Conservation (phyloP, 1,140 invertebrate species). For the Brachionus calyciflorus region DNA sequence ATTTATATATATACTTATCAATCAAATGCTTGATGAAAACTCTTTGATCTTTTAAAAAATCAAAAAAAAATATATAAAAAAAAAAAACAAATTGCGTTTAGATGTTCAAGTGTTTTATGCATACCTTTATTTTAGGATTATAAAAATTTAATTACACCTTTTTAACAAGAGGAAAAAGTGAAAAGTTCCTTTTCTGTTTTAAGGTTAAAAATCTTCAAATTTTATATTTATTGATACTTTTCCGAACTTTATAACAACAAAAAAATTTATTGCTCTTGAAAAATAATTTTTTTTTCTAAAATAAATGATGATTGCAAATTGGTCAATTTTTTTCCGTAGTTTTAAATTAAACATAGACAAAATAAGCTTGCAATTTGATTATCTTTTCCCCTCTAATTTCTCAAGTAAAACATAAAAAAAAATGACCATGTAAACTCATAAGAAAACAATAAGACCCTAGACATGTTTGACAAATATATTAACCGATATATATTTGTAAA, state of each 20-base stretch:
- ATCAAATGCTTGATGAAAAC: not conserved
- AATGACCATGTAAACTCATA: constrained; percentile 34
- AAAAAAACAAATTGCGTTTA: not conserved
- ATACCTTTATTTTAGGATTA: constrained; percentile 11
- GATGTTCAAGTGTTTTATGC: not conserved
- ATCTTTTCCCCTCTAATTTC: too few species aligned
- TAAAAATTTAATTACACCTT: not conserved
- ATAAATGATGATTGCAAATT: not conserved
- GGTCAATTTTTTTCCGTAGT: not conserved
- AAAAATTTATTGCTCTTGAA: constrained; percentile 19
- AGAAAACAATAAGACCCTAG: constrained; percentile 16
- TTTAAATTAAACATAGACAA: constrained; percentile 40
- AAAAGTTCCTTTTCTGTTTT: too few species aligned
- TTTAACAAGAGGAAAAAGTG: too few species aligned
- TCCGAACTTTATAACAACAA: not conserved
- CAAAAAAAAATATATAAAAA: too few species aligned
- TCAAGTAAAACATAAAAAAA: not conserved
- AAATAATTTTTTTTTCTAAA: not conserved
- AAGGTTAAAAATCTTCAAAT: constrained; percentile 32
- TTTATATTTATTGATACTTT: constrained; percentile 25
- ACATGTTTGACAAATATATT: constrained; percentile 46
- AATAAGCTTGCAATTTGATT: constrained; percentile 22
- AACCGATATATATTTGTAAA: constrained; percentile 43
- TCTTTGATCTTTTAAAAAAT: constrained; percentile 25
- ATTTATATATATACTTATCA: constrained; percentile 15